A percentile compares a stretch with the other conserved stretches of the same genome.
phyloP scores from a whole-genome alignment of 2,113 vertebrate species.

The cattle (Bos taurus) region DNA sequence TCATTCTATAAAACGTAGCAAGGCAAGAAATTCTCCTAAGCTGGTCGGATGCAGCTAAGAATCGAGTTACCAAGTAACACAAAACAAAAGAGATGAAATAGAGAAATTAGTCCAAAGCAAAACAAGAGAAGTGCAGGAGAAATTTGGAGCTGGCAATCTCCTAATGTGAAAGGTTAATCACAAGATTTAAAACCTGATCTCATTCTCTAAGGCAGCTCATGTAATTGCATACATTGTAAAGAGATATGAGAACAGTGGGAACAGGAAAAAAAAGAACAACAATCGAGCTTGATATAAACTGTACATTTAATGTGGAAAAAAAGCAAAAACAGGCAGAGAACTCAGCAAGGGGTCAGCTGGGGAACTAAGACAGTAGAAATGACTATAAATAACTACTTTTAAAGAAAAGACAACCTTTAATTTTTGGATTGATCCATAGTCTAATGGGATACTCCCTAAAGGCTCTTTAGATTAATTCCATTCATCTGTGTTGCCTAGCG shows the following conservation, averaged over 20 bases:
- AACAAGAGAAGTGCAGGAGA: constrained; percentile 5
- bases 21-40: constrained; percentile 21
- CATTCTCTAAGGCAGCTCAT: constrained; percentile 63
- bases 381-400: neutral
- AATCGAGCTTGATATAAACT: neutral
- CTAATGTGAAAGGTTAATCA: constrained; percentile 72
- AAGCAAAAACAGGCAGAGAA: neutral
- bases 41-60: neutral
- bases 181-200: constrained; percentile 73
- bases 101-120: constrained; percentile 36
- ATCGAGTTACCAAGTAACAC: constrained; percentile 23
- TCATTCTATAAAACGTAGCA: neutral
- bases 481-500: neutral
- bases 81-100: constrained; percentile 41
- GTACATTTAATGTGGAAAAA: constrained; percentile 41
- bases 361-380: neutral
- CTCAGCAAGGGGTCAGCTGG: neutral
- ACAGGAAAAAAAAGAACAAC: constrained; percentile 22
- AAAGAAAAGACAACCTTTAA: neutral
- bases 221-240: constrained; percentile 66
- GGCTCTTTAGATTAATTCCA: neutral
- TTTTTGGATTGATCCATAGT: neutral
- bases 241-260: constrained; percentile 68
- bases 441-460: neutral
- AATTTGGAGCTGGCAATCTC: constrained; percentile 37